A percentile compares a stretch with the other conserved stretches of the same genome.
These are phyloP conservation scores for Pangasius krempfi DNA, from an alignment of 2,797 vertebrate species.

Conservation along the genomic window DNA sequence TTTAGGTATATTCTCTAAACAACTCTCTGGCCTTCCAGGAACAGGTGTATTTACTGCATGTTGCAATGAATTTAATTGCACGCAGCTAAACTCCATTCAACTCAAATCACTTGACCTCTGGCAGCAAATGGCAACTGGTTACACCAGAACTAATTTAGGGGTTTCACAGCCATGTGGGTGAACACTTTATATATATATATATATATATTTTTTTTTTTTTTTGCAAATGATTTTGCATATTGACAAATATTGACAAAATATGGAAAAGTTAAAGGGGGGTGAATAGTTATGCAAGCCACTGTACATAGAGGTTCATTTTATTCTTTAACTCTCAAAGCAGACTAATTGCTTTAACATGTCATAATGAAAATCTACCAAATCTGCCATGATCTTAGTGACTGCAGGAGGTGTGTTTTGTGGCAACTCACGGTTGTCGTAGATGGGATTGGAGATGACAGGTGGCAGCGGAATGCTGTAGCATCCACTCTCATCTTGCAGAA, in stretches of 20 bases:
- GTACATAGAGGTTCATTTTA: not conserved
- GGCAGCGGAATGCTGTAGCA: conserved; percentile 79
- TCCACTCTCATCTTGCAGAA: conserved; percentile 85
- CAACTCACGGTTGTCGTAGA: conserved; percentile 94
- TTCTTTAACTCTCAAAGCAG: not conserved
- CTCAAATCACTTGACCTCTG: not conserved
- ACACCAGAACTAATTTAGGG: not conserved
- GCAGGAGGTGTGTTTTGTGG: not conserved
- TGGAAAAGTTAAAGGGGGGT: not conserved
- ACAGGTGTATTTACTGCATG: not conserved
- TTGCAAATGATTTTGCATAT: not conserved
- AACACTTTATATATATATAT: not conserved
- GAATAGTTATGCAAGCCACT: not conserved
- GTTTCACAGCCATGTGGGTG: not conserved
- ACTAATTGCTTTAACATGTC: not conserved
- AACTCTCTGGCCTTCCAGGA: not conserved
- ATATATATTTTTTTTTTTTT: not conserved
- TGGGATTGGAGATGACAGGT: conserved; percentile 93
- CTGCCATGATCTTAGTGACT: not conserved
- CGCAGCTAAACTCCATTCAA: not conserved
- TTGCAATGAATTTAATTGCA: not conserved
- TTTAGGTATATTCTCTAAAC: not conserved
- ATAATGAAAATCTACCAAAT: not conserved
- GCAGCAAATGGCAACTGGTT: not conserved
- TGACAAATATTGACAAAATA: not conserved